phyloP scores from a whole-genome alignment of 2,888 invertebrate species.

The Petrolisthes manimaculis region DNA sequence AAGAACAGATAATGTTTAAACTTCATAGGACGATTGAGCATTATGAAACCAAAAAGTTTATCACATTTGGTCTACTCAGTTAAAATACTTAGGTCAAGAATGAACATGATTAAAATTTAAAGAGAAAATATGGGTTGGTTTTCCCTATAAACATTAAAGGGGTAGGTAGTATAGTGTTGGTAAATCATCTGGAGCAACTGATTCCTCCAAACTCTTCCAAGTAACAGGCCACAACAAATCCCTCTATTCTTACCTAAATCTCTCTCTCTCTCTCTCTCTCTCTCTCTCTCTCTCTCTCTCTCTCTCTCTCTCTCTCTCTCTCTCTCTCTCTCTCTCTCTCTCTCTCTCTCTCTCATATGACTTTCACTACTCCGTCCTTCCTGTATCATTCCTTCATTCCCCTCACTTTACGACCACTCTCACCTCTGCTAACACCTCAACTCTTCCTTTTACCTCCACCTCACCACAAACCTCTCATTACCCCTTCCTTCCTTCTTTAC shows the following conservation, averaged over 20 bases:
- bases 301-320: neutral
- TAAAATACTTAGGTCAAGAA: too few species aligned
- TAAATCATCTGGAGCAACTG: too few species aligned
- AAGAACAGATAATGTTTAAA: too few species aligned
- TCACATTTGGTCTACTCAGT: too few species aligned
- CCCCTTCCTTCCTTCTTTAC: neutral
- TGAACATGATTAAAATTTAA: too few species aligned
- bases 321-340: conserved; percentile 18
- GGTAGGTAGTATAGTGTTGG: too few species aligned
- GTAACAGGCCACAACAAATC: neutral
- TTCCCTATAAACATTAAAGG: too few species aligned
- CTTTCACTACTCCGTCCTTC: neutral
- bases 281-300: too few species aligned
- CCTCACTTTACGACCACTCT: neutral
- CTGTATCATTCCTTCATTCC: neutral
- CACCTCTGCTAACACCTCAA: neutral
- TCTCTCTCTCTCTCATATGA: neutral
- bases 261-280: neutral
- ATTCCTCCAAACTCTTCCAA: too few species aligned
- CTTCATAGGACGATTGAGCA: too few species aligned
- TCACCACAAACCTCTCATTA: neutral
- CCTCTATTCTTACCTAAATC: neutral
- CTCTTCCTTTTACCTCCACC: neutral
- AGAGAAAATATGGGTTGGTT: too few species aligned
- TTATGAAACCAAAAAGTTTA: too few species aligned